phyloP scores from a whole-genome alignment of 2,797 vertebrate genomes.

The Urocyon cinereoargenteus region DNA sequence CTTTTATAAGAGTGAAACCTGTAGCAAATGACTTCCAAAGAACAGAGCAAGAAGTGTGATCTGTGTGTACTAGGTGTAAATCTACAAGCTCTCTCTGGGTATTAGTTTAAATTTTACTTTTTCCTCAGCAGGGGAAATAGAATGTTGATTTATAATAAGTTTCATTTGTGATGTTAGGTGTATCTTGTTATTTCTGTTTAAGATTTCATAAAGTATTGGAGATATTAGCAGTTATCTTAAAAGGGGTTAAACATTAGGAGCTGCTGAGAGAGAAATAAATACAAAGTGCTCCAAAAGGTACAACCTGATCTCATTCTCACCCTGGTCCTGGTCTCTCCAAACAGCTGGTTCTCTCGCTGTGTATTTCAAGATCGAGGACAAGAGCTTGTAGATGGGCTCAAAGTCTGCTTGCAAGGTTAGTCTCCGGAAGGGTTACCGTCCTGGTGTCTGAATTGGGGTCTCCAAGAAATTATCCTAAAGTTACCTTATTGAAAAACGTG shows the following conservation, averaged over 20 bases:
- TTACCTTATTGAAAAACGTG: neutral
- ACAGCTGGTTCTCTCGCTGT: constrained; percentile 97
- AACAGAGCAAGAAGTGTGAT: neutral
- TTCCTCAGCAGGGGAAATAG: fast-evolving
- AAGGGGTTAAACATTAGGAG: neutral
- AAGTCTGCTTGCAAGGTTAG: constrained; percentile 92
- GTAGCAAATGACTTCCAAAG: neutral
- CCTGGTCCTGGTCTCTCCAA: neutral
- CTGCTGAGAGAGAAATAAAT: neutral
- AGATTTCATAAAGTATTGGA: neutral
- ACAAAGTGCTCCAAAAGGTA: neutral
- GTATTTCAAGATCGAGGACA: constrained; percentile 95
- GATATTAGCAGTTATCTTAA: neutral
- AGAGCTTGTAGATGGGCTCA: constrained; percentile 96
- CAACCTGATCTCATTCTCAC: neutral
- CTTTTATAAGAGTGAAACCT: neutral
- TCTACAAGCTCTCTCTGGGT: neutral
- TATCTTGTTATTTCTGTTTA: neutral
- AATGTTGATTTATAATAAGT: no score
- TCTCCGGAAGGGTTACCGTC: neutral
- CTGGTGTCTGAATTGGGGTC: neutral
- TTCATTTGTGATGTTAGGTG: no score
- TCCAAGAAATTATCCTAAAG: neutral
- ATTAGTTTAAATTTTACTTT: no score
- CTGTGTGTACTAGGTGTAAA: no score